phyloP scores from a whole-genome alignment of 1,140 invertebrate genomes.

The Halesus radiatus region DNA sequence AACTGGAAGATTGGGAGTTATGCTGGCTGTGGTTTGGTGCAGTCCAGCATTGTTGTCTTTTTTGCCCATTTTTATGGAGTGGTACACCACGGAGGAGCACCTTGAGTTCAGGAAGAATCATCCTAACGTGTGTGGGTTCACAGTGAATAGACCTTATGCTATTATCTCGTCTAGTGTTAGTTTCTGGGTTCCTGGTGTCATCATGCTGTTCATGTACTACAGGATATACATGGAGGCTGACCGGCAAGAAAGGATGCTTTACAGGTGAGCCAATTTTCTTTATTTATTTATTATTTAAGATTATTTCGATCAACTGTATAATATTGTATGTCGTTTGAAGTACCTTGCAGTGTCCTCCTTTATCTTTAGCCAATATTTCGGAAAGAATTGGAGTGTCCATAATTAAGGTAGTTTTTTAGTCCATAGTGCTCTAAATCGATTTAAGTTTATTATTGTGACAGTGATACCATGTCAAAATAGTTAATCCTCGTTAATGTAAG shows the following conservation, averaged over 20 bases:
- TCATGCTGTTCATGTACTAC: slow-evolving; percentile 96
- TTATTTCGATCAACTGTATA: no score
- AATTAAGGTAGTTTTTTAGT: no score
- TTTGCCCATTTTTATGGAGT: slow-evolving; percentile 94
- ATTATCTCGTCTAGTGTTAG: slow-evolving; percentile 93
- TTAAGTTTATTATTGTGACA: no score
- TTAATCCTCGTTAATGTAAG: no score
- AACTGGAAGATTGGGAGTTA: slow-evolving; percentile 78
- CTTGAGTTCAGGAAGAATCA: slow-evolving; percentile 78
- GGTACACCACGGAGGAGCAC: slow-evolving; percentile 91
- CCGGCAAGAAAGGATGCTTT: slow-evolving; percentile 91
- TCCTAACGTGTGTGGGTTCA: slow-evolving; percentile 86
- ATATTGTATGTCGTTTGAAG: no score
- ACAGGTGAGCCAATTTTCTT: slow-evolving; percentile 74
- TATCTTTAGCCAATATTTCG: no score
- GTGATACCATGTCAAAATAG: no score
- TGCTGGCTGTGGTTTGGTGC: slow-evolving; percentile 91
- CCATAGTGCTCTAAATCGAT: no score
- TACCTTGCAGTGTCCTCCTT: no score
- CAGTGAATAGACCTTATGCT: slow-evolving; percentile 91
- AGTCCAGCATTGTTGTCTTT: slow-evolving; percentile 94
- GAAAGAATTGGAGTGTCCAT: no score
- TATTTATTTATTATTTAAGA: no score
- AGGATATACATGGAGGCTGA: slow-evolving; percentile 93
- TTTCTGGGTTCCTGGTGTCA: slow-evolving; percentile 95